Conservation (phyloP, 1,140 invertebrate species). For the Conus betulinus region DNA sequence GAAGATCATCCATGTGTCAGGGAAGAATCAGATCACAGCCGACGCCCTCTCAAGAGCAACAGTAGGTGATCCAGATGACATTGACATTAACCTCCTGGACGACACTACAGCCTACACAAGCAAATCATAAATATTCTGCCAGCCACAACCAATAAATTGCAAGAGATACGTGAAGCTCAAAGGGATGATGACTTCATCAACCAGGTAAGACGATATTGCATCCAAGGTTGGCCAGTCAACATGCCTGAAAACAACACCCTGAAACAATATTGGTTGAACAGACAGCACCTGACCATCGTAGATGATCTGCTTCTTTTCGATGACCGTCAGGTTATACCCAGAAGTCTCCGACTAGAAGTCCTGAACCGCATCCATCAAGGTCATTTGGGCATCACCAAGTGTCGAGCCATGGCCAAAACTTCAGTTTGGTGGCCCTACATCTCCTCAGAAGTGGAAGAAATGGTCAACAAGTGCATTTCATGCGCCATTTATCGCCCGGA, state of each 20-base stretch:
- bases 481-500: conserved; percentile 37
- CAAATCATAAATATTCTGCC: conserved; percentile 20
- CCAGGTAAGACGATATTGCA: background rate
- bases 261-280: conserved; percentile 24
- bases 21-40: conserved; percentile 46
- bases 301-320: conserved; percentile 4
- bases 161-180: conserved; percentile 14
- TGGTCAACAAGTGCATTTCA: conserved; percentile 32
- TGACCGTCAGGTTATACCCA: conserved; percentile 42
- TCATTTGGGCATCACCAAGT: conserved; percentile 42
- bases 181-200: background rate
- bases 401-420: background rate
- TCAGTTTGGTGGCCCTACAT: conserved; percentile 41
- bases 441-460: conserved; percentile 22
- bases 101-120: background rate
- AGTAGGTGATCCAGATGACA: background rate
- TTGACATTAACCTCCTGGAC: conserved; percentile 2
- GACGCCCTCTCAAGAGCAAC: conserved; percentile 49
- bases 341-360: conserved; percentile 20
- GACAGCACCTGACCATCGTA: conserved; percentile 9
- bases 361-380: conserved; percentile 37
- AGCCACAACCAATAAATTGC: background rate
- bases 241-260: background rate
- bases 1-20: conserved; percentile 41
- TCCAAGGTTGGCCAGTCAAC: conserved; percentile 16